These are phyloP conservation scores for Catagonus wagneri DNA, from an alignment of 2,113 vertebrate species.

Conservation along the genomic window DNA sequence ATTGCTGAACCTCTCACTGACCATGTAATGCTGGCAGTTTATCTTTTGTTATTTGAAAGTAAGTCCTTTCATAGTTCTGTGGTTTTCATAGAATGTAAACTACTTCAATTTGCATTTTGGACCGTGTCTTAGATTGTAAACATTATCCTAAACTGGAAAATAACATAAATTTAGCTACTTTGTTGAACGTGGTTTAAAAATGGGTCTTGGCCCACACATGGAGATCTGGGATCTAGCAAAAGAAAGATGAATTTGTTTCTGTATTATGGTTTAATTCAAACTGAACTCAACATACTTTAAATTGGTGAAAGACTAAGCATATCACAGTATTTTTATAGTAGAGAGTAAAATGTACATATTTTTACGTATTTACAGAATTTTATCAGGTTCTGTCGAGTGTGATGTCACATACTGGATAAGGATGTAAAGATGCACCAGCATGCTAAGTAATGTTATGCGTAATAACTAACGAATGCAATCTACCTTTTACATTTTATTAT, in stretches of 20 bases:
- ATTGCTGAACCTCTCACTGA: neutral
- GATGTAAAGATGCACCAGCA: neutral
- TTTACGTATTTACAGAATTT: neutral
- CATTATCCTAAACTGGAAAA: conserved; percentile 36
- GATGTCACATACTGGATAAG: neutral
- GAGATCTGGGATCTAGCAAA: neutral
- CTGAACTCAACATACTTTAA: neutral
- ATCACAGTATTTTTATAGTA: conserved; percentile 14
- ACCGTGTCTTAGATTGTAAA: conserved; percentile 40
- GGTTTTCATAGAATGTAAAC: neutral
- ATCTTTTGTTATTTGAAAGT: neutral
- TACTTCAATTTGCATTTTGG: conserved; percentile 27
- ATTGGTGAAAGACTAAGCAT: neutral
- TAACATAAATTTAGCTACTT: neutral
- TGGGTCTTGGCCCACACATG: neutral
- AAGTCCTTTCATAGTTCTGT: conserved; percentile 27
- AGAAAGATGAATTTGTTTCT: neutral
- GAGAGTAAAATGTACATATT: neutral
- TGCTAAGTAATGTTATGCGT: conserved; percentile 2
- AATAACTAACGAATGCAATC: neutral
- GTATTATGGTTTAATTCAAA: neutral
- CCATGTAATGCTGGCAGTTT: neutral
- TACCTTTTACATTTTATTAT: conserved; percentile 4
- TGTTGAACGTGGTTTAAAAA: conserved; percentile 1
- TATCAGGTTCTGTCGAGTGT: neutral